Evolutionary conservation across 2,888 invertebrate species (phyloP), one percentile per base, ranked within the genome.

Genomic region (Luffia ferchaultella): DNA sequence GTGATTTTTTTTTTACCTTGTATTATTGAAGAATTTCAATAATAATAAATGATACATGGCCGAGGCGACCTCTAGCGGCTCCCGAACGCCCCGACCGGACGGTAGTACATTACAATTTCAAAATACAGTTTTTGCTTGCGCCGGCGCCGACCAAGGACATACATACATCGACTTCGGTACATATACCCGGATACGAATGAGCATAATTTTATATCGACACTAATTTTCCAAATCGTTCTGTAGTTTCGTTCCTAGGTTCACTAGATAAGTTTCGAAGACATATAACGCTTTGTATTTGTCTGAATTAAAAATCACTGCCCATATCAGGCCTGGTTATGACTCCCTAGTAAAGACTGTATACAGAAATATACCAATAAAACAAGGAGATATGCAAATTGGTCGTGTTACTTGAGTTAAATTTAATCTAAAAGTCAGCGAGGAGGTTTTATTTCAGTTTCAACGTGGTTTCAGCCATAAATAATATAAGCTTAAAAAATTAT

Each of bases 21-120:
- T 18, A 18, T 45, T 45, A 45, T 17, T 16, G 19, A 45, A 17
- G 17, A 45, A 45, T 17, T 43, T 43, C 43, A 43, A 43, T n/a
- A 43, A 15, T 18, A n/a, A 45, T 17, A 19, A 45, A 45, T 45
- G 18, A 16, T 45, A 45, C 17, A 45, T 45, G 45, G 18, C 30
- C 19, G 45, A 9, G n/a, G 30, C 30, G 30, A 45, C 45, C 45
- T 45, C 45, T 45, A 19, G 18, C 18, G 3, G 18, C n/a, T 9
- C 45, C 45, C 44, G 12, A 16, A 45, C 16, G 30, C 46, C 30
- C 30, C 2, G 17, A 46, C 46, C 46, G 46, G 46, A 46, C 46
- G 46, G 16, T 30, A 17, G 7, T 43, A n/a, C 16, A 68, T 72
- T 69, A 67, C 61, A 68, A 69, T 72, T 72, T 71, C 62, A 72